These are phyloP conservation scores for Monopis laevigella DNA, from an alignment of 2,888 invertebrate species.

Conservation along the genomic window DNA sequence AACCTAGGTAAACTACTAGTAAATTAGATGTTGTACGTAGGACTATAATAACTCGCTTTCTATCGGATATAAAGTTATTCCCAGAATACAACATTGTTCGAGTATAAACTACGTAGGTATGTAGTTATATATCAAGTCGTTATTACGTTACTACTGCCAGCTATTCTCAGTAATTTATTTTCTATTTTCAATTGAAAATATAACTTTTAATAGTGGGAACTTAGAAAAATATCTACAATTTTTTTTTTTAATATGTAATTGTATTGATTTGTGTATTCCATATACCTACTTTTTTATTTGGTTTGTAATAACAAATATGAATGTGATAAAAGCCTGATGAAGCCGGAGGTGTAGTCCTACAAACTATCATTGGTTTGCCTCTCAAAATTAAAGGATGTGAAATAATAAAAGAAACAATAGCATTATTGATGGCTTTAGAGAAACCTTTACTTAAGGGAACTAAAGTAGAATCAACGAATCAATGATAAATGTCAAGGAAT, in stretches of 20 bases:
- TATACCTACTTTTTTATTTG: neutral
- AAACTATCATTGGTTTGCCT: too few relatives aligned
- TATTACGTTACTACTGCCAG: conserved; percentile 5
- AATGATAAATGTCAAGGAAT: too few relatives aligned
- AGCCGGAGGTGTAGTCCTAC: too few relatives aligned
- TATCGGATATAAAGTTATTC: neutral
- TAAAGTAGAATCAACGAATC: too few relatives aligned
- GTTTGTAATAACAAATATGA: neutral
- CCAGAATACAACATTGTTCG: conserved; percentile 3
- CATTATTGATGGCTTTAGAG: too few relatives aligned
- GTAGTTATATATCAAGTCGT: neutral
- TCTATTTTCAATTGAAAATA: conserved; percentile 3
- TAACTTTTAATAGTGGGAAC: conserved; percentile 1
- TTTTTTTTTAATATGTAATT: neutral
- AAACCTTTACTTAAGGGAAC: too few relatives aligned
- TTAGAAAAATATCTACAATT: neutral
- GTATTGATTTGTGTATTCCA: neutral
- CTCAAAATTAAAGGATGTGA: neutral
- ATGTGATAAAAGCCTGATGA: neutral
- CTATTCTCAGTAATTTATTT: conserved; percentile 8
- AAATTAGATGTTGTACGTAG: too few relatives aligned
- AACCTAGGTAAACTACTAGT: too few relatives aligned
- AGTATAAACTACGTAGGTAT: too few relatives aligned
- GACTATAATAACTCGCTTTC: neutral
- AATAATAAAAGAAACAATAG: too few relatives aligned